phyloP scores from a whole-genome alignment of 1,140 invertebrate genomes.

The Archegozetes longisetosus region DNA sequence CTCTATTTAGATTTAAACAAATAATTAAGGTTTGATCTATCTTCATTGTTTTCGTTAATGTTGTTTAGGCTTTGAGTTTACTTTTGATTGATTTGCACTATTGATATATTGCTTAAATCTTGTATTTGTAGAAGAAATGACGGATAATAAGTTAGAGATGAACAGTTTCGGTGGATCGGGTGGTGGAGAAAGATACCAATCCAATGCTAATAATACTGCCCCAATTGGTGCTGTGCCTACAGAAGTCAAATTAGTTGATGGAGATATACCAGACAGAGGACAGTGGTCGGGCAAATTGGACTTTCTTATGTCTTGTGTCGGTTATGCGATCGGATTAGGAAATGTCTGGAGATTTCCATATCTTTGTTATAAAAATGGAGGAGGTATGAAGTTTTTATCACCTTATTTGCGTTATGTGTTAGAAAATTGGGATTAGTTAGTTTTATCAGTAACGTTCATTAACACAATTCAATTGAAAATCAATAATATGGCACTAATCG shows the following conservation, averaged over 20 bases:
- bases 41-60: no score
- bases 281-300: slow-evolving; percentile 63
- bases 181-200: neutral
- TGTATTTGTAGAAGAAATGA: neutral
- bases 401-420: no score
- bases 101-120: no score
- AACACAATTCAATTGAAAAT: slow-evolving; percentile 51
- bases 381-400: slow-evolving; percentile 25
- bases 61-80: no score
- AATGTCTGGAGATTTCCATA: slow-evolving; percentile 46
- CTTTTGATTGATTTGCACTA: no score
- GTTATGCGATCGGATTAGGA: slow-evolving; percentile 35
- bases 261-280: slow-evolving; percentile 40
- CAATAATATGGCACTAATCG: slow-evolving; percentile 33
- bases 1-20: no score
- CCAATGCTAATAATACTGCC: neutral
- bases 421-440: neutral
- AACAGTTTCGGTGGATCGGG: slow-evolving; percentile 15
- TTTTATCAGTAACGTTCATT: neutral
- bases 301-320: slow-evolving; percentile 69
- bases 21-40: no score
- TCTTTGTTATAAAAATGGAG: slow-evolving; percentile 40
- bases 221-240: slow-evolving; percentile 9
- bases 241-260: slow-evolving; percentile 15
- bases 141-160: slow-evolving; percentile 16